Evolutionary conservation across 2,888 invertebrate genomes (phyloP).

Genomic region (Acanthacorydalis orientalis): DNA sequence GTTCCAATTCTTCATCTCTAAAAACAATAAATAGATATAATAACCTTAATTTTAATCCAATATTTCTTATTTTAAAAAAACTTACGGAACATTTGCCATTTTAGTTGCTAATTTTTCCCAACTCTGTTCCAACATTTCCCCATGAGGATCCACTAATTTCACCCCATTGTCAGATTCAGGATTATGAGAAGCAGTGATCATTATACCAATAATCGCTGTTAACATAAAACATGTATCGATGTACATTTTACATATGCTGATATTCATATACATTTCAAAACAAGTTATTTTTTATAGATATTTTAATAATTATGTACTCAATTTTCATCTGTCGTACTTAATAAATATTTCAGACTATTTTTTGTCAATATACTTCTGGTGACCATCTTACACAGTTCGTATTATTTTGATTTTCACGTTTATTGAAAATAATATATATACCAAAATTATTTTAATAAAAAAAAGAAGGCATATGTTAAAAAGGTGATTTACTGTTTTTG

Average conservation of each 20-base stretch:
- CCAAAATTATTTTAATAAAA: no score
- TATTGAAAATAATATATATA: no score
- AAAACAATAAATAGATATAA: constrained; percentile 12
- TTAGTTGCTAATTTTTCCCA: constrained; percentile 87
- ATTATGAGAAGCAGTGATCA: constrained; percentile 99
- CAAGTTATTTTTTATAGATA: no score
- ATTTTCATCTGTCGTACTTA: no score
- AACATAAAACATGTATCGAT: constrained; percentile 4
- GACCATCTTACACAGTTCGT: no score
- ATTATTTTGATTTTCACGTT: no score
- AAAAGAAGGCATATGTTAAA: no score
- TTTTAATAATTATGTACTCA: not conserved
- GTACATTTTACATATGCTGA: no score
- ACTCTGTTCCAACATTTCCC: constrained; percentile 85
- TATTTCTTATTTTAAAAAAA: not conserved
- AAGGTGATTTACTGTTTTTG: no score
- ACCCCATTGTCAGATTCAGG: constrained; percentile 92
- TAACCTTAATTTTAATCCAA: not conserved
- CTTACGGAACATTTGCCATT: constrained; percentile 65
- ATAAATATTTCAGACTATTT: no score
- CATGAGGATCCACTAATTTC: constrained; percentile 87
- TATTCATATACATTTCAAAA: no score
- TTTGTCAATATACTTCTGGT: no score
- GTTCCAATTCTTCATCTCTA: constrained; percentile 55
- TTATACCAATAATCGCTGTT: constrained; percentile 74